Percentiles rank a stretch among this genome's conserved stretches.
phyloP scores from a whole-genome alignment of 2,797 vertebrate species.

The Poecilia gillii region DNA sequence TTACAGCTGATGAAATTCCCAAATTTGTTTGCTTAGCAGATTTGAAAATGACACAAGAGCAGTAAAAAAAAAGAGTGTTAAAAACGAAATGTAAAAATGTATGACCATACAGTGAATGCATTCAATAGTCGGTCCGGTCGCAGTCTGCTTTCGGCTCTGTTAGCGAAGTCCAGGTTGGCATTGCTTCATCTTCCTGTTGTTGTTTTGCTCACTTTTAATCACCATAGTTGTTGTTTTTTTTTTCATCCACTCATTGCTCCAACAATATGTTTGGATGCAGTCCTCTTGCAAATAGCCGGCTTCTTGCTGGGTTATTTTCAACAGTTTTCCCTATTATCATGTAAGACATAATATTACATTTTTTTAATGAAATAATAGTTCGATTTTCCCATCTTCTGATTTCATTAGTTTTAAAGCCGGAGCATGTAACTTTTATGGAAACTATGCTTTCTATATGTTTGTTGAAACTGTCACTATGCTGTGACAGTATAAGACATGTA shows the following conservation, averaged over 20 bases:
- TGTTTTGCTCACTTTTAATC: not conserved
- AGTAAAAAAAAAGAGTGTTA: not conserved
- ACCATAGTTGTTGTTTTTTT: not conserved
- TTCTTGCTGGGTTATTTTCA: not conserved
- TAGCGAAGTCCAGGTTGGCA: not conserved
- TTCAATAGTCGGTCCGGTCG: not conserved
- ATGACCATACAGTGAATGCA: not conserved
- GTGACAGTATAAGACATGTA: too few relatives aligned
- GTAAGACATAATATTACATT: not conserved
- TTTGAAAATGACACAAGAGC: not conserved
- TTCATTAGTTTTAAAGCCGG: not conserved
- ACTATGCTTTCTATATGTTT: too few relatives aligned
- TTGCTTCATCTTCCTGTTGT: not conserved
- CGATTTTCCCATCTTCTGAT: not conserved
- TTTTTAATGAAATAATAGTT: not conserved
- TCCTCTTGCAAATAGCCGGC: not conserved
- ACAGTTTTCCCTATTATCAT: not conserved
- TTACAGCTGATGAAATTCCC: not conserved
- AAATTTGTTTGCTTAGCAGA: not conserved
- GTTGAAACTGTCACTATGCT: too few relatives aligned
- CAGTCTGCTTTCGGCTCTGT: not conserved
- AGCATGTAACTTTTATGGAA: too few relatives aligned
- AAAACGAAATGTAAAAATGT: not conserved
- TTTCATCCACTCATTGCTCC: not conserved
- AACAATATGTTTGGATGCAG: not conserved